Evolutionary conservation across 23 tunicate genomes (phyloP).

Genomic region (Trididemnum clinides): DNA sequence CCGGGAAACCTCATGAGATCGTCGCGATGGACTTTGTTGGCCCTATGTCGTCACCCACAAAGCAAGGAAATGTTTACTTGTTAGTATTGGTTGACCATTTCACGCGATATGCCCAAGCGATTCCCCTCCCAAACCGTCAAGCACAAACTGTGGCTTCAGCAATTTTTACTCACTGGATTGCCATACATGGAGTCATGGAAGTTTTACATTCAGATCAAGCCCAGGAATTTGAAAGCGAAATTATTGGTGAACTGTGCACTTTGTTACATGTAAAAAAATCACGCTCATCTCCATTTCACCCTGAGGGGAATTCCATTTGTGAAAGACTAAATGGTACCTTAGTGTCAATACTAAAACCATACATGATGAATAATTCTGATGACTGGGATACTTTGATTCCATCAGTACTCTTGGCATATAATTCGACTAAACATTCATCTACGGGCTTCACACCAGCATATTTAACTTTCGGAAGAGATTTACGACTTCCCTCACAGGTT

Average conservation of each 20-base stretch:
- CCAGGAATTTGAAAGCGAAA: not conserved
- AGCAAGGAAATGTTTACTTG: not conserved
- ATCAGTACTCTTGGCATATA: not conserved
- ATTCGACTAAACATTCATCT: not conserved
- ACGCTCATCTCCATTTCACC: slow-evolving; percentile 5
- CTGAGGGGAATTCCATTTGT: not conserved
- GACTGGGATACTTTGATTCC: slow-evolving; percentile 8
- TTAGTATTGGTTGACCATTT: not conserved
- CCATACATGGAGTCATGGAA: not conserved
- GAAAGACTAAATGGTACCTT: not conserved
- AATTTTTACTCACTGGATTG: not conserved
- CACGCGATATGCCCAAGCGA: not conserved
- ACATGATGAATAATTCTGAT: not conserved
- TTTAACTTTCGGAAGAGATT: not conserved
- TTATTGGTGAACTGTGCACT: not conserved
- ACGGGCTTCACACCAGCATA: slow-evolving; percentile 4
- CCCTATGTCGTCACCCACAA: not conserved
- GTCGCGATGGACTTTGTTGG: slow-evolving; percentile 7
- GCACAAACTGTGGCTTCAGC: slow-evolving; percentile 3
- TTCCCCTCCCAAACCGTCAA: not conserved
- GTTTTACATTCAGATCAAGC: slow-evolving; percentile 9
- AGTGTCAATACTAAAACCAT: not conserved
- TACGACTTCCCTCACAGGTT: slow-evolving; percentile 1
- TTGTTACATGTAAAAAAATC: not conserved
- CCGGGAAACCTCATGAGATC: not conserved